Base-by-base conservation (phyloP, 2,888 invertebrate species). In the Micoletzkya japonica region DNA sequence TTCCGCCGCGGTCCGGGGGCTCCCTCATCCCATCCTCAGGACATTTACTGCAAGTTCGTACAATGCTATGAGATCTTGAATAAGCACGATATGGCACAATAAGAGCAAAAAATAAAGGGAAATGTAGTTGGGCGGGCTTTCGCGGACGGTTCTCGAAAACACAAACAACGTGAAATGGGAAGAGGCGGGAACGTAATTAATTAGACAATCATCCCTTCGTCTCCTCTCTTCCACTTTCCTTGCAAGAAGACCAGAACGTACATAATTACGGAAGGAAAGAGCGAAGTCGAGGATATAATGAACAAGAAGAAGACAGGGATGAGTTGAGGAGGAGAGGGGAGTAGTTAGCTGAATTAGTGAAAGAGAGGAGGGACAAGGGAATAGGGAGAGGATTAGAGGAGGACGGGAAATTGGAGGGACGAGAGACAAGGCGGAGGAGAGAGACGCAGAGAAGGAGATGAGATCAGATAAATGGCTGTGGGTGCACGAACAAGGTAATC, bases 391-490 rank as follows among this genome's bases (percentile, higher is more conserved):
- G 63, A 39, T 37, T 32, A 44, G 34, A 6, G n/a, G 32, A 34
- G 52, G 61, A 30, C 7, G 60, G 52, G 56, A 49, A 49, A 26
- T 26, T 49, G 57, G 30, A 58, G 44, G 32, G 49, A 49, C 24
- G 57, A 30, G 36, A 20, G 39, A 67, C 39, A 60, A 34, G 66
- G 50, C 54, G 44, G 64, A 56, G 39, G 39, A 56, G 70, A 36
- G 24, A 58, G 74, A 64, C 66, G 39, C 39, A 64, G 57, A 56
- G 56, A 49, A 59, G 26, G 56, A 56, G 56, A 66, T 67, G 71
- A 68, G 72, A 68, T 67, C 72, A 73, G 64, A 64, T 44, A 14
- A 20, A 10, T 44, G 44, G 20, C 20, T 10, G 20, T 44, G 44
- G 44, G 44, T 14, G 44, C 14, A 44, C 14, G 70, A 71, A n/a